Conservation (phyloP, 2,113 vertebrate species). For the Barnardius zonarius region DNA sequence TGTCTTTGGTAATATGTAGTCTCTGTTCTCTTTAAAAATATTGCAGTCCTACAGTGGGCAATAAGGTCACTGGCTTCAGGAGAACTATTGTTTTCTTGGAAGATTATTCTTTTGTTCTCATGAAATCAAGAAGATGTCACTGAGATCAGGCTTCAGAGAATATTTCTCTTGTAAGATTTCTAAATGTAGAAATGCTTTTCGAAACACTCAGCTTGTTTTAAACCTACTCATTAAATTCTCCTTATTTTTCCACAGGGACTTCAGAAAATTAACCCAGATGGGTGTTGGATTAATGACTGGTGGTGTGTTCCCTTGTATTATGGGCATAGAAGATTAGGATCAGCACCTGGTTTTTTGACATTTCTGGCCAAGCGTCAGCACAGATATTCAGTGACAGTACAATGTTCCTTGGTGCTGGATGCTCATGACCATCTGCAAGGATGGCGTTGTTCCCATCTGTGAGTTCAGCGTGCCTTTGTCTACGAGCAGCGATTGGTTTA, state of each 20-base stretch:
- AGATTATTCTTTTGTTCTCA: background rate
- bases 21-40: background rate
- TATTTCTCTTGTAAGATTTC: background rate
- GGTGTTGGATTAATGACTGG: background rate
- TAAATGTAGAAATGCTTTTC: background rate
- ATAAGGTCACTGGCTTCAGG: background rate
- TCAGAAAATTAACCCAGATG: background rate
- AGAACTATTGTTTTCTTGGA: background rate
- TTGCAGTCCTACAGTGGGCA: background rate
- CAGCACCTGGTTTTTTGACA: conserved; percentile 21
- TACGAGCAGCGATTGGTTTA: background rate
- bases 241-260: background rate
- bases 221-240: background rate
- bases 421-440: conserved; percentile 16
- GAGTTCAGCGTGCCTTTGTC: conserved; percentile 31
- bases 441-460: conserved; percentile 35
- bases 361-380: conserved; percentile 13
- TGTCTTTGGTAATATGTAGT: background rate
- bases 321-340: background rate
- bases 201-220: background rate
- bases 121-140: background rate
- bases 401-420: conserved; percentile 32
- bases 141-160: background rate
- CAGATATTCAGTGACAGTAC: background rate
- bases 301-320: background rate